Percentiles rank a stretch among this genome's conserved stretches.
Conservation (phyloP, 2,888 invertebrate genomes). For the Leptinotarsa juncta region DNA sequence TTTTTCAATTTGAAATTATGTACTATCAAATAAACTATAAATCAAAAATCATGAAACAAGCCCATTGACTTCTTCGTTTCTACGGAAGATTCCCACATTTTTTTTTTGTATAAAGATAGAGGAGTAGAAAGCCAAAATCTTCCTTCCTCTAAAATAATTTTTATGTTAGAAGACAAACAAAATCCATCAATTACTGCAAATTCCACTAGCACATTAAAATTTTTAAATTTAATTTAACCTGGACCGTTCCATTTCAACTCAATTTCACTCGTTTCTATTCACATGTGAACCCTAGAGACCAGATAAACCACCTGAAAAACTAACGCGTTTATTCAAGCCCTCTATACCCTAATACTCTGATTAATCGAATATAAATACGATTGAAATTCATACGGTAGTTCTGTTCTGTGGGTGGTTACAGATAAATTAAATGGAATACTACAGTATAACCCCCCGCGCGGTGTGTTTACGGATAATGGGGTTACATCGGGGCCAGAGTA, state of each 20-base stretch:
- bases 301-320: slow-evolving; percentile 7
- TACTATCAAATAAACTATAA: too few species aligned
- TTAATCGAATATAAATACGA: slow-evolving; percentile 46
- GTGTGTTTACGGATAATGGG: slow-evolving; percentile 48
- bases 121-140: too few species aligned
- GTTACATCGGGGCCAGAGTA: slow-evolving; percentile 39
- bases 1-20: too few species aligned
- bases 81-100: too few species aligned
- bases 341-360: slow-evolving; percentile 15
- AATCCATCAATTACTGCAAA: too few species aligned
- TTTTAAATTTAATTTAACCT: not conserved
- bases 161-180: too few species aligned
- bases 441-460: slow-evolving; percentile 37
- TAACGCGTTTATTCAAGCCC: slow-evolving; percentile 1
- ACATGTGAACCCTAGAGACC: not conserved
- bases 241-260: not conserved
- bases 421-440: slow-evolving; percentile 42
- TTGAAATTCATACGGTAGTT: slow-evolving; percentile 40
- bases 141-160: too few species aligned
- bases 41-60: too few species aligned
- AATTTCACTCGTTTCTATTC: slow-evolving; percentile 1
- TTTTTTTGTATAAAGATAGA: too few species aligned
- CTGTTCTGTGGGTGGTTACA: slow-evolving; percentile 44
- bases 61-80: too few species aligned
- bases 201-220: too few species aligned